Evolutionary conservation across 2,113 vertebrate species (phyloP), one percentile per base, ranked within the genome.

Genomic region (Tetrao urogallus): DNA sequence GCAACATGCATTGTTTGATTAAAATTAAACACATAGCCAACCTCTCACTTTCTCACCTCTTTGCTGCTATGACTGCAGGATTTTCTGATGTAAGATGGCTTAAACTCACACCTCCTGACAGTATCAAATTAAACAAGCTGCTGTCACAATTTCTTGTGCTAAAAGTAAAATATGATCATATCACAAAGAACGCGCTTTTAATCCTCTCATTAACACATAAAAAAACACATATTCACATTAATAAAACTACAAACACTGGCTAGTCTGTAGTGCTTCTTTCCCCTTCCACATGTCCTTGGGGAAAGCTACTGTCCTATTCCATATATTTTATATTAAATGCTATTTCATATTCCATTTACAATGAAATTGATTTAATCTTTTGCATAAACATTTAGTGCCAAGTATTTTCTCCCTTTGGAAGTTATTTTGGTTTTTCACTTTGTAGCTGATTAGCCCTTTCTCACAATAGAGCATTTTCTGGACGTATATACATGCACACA

Each of bases 341-440:
- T 73, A 2, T 42, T 47, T 66, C 92, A 88, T 84, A 94, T 96
- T 78, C 45, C 48, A 61, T 86, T 93, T 87, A 79, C 65, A 85
- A 80, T 84, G 24, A 82, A 63, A 86, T 42, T 57, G 12, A 86
- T 60, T 91, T 82, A 13, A 85, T 82, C 30, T 86, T 91, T 57
- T 81, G 48, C 60, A 72, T 78, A 86, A 96, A 92, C n/a, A 70
- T 71, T 84, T 84, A 76, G 86, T 92, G 88, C 88, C 76, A 38
- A 65, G 10, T 36, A 17, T 70, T 86, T 95, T 7, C 5, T 79
- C 24, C 52, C 60, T 88, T 65, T 81, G 50, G 28, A 82, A 66
- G 71, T 72, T 27, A 42, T 69, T 89, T 58, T 77, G 71, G 79
- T 61, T 89, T 90, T 80, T 28, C 75, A 57, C 34, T 69, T 40